Evolutionary conservation across 2,888 invertebrate genomes (phyloP), one percentile per base, ranked within the genome.

Genomic region (Pimpla rufipes): DNA sequence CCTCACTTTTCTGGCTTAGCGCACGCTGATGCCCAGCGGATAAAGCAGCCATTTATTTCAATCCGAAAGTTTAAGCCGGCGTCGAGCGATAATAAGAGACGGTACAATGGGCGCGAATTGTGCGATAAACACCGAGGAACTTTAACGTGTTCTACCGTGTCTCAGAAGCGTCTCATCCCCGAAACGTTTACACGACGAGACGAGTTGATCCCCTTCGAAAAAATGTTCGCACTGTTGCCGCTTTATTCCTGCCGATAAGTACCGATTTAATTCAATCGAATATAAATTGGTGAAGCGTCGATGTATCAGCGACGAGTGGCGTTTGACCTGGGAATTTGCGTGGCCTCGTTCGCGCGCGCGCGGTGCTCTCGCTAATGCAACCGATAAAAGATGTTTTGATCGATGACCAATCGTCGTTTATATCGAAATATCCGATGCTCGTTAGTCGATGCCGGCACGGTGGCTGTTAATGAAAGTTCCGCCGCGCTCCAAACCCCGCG

Each of bases 51-150:
- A 89, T 89, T 90, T 88, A 88, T 89, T 90, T 89, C 89, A 90
- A 89, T 90, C 88, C 86, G 85, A 89, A 89, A 90, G 88, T 90
- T 90, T 88, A 87, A 90, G 86, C 87, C 85, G 45, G 57, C 62
- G 76, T 68, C 57, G 21, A 66, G 62, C 84, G 84, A 85, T 81
- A 83, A 87, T 81, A 81, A 66, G 64, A 67, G 62, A 78, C 47
- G 75, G 64, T 52, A 29, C 5, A 47, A 64, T 29, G 23, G 47
- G 42, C n/a, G 45, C 18, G 50, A 50, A 29, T 29, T 47, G 64
- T 5, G 29, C 8, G 23, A 35, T 42, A 62, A 16, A 55, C 23
- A 29, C 45, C 13, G 71, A 35, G 71, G 73, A 59, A 40, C n/a
- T 37, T 59, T 37, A 16, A 59, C 8, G 29, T n/a, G n/a, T 37